Conservation (phyloP, 2,888 invertebrate species). For the Lithodes maja region DNA sequence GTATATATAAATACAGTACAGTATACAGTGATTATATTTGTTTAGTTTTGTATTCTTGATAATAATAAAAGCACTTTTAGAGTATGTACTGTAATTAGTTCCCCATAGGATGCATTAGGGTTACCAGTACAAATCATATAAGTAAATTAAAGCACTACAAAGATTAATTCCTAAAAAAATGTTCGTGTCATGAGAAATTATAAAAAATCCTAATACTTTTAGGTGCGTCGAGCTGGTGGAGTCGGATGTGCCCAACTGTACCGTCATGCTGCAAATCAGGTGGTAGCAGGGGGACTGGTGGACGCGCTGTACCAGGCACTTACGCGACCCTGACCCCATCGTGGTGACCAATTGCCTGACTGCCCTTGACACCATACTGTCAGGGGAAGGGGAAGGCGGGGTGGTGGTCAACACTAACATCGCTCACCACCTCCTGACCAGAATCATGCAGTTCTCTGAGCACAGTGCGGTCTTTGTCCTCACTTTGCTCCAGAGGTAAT, state of each 20-base stretch:
- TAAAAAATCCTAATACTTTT: background rate
- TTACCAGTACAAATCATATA: no score
- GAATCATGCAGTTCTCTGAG: conserved; percentile 63
- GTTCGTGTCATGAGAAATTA: no score
- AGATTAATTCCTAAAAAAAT: no score
- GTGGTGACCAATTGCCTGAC: conserved; percentile 59
- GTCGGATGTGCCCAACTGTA: conserved; percentile 49
- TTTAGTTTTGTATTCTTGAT: no score
- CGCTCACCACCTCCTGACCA: conserved; percentile 61
- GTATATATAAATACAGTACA: no score
- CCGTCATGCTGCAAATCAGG: conserved; percentile 49
- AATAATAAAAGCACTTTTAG: no score
- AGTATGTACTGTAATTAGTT: no score
- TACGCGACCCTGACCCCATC: conserved; percentile 68
- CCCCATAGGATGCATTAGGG: no score
- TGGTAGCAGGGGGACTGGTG: conserved; percentile 51
- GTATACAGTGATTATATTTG: no score
- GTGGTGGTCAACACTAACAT: conserved; percentile 67
- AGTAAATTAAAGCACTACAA: no score
- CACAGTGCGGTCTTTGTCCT: conserved; percentile 59
- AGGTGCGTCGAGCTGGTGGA: conserved; percentile 66
- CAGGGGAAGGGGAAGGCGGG: conserved; percentile 65
- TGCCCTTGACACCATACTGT: conserved; percentile 59
- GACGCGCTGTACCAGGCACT: conserved; percentile 60
- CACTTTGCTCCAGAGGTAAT: conserved; percentile 47